Conservation (phyloP, 2,888 invertebrate genomes). For the Oscheius myriophilus region DNA sequence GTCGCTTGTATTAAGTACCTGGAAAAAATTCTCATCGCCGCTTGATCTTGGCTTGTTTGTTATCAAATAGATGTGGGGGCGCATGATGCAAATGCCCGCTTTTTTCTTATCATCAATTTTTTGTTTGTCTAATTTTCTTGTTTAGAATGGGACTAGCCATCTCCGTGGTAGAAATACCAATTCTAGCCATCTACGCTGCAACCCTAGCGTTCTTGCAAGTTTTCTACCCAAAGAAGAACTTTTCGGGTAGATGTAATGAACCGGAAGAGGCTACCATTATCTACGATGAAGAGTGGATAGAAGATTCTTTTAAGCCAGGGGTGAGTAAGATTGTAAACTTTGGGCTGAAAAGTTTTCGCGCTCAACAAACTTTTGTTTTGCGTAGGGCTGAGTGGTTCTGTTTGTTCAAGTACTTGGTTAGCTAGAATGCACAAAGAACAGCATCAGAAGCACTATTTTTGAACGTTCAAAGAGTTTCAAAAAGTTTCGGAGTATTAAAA, state of each 20-base stretch:
- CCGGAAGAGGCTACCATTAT: constrained; percentile 19
- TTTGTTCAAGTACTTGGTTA: no score
- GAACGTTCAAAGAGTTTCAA: neutral
- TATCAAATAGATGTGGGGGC: no score
- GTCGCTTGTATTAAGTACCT: no score
- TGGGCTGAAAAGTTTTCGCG: no score
- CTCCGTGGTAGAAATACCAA: constrained; percentile 12
- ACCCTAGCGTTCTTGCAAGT: constrained; percentile 6
- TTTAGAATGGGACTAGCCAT: constrained; percentile 23
- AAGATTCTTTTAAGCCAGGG: constrained; percentile 16
- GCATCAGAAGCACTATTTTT: neutral
- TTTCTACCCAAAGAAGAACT: constrained; percentile 16
- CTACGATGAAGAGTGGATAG: constrained; percentile 19
- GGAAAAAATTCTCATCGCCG: no score
- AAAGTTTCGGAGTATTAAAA: neutral
- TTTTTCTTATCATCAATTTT: no score
- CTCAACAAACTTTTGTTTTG: no score
- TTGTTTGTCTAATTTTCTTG: neutral
- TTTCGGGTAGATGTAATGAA: constrained; percentile 13
- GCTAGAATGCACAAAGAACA: neutral
- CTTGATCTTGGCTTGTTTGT: no score
- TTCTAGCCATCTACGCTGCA: constrained; percentile 12
- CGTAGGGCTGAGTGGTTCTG: no score
- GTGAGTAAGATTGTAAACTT: neutral
- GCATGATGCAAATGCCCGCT: no score